Evolutionary conservation across 2,113 vertebrate genomes (phyloP).

Genomic region (Eupsittula cactorum): DNA sequence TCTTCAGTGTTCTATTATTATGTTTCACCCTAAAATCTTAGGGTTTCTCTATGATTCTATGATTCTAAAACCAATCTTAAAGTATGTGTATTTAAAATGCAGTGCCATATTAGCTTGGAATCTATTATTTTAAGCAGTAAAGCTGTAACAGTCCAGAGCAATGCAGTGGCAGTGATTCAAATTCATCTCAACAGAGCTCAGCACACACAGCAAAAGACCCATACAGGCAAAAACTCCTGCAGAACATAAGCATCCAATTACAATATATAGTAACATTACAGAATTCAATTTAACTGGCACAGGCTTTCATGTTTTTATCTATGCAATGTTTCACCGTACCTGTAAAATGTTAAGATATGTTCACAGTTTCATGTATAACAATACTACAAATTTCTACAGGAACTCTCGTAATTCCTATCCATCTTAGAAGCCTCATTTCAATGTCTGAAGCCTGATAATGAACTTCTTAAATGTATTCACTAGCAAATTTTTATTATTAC

Average conservation of each 20-base stretch:
- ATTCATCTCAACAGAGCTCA: background rate
- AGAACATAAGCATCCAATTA: background rate
- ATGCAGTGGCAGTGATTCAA: background rate
- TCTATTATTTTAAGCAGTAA: background rate
- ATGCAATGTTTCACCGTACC: rapidly evolving
- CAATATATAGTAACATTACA: background rate
- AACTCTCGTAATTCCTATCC: background rate
- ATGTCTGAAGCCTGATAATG: background rate
- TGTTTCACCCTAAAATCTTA: background rate
- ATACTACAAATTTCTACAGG: background rate
- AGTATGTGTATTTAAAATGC: background rate
- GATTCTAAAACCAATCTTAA: background rate
- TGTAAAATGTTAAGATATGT: background rate
- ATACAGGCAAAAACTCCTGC: background rate
- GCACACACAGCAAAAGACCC: background rate
- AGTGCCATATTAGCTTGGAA: background rate
- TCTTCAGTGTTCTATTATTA: background rate
- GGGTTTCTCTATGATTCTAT: background rate
- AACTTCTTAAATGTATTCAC: background rate
- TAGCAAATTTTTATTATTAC: background rate
- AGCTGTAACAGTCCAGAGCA: background rate
- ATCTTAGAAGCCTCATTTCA: background rate
- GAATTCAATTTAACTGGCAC: background rate
- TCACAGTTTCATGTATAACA: background rate
- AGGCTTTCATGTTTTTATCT: background rate